A percentile compares a stretch with the other conserved stretches of the same genome.
Evolutionary conservation across 1,140 invertebrate genomes (phyloP).

Genomic region (Tetramorium simillimum): DNA sequence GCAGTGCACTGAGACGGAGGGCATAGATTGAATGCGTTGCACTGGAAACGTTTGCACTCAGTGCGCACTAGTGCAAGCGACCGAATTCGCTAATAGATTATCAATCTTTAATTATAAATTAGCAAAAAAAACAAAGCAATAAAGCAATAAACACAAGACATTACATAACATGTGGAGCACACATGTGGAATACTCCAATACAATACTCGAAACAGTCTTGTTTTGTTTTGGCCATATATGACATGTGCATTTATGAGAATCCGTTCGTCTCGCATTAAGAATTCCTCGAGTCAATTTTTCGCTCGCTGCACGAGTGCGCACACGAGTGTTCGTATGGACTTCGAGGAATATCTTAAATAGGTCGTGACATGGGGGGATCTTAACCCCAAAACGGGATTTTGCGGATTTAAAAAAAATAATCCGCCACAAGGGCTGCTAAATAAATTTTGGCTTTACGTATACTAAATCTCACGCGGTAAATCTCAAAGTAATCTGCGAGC

Average conservation of each 20-base stretch:
- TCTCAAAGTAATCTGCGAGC: neutral
- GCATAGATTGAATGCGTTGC: too few species aligned
- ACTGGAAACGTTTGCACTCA: too few species aligned
- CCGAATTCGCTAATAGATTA: too few species aligned
- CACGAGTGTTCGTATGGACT: too few species aligned
- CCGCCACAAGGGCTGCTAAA: neutral
- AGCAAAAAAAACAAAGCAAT: too few species aligned
- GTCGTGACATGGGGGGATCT: neutral
- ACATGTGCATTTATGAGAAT: neutral
- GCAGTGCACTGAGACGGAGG: too few species aligned
- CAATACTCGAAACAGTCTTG: neutral
- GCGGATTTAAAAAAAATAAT: neutral
- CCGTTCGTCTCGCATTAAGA: too few species aligned
- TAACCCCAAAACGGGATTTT: neutral
- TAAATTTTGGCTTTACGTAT: neutral
- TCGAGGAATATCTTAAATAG: neutral
- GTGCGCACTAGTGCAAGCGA: too few species aligned
- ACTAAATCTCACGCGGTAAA: neutral
- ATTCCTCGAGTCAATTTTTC: neutral
- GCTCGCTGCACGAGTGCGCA: too few species aligned
- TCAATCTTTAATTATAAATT: too few species aligned
- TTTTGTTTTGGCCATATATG: neutral
- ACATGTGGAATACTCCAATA: neutral
- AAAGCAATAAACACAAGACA: constrained; percentile 3
- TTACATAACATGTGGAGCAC: neutral